Evolutionary conservation across 2,797 vertebrate genomes (phyloP), one percentile per base, ranked within the genome.

Genomic region (Chelidonichthys spinosus): DNA sequence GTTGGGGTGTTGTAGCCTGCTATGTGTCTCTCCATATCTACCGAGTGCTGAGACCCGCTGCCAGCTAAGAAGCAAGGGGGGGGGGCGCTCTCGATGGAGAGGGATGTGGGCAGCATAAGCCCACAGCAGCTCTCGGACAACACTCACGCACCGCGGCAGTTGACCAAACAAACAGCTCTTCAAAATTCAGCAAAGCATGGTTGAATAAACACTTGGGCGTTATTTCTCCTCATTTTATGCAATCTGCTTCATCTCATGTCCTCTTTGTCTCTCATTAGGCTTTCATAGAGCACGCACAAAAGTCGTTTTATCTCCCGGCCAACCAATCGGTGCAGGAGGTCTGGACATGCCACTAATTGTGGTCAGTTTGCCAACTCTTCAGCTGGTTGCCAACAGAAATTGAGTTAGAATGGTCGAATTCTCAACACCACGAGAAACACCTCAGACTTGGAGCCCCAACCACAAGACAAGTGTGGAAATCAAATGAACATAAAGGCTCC

Each of bases 11-110:
- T 85, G 83, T 63, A 70, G 85, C 74, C 83, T 80, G 89, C 86
- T 90, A 85, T 88, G 87, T 90, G 78, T 90, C 81, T 76, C 76
- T 79, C 70, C 78, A 78, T 80, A 87, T 85, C 83, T 79, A 84
- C 75, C 50, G 79, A 85, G 86, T 25, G 63, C 61, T 87, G 72
- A 80, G 81, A 70, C 72, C 74, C 25, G 35, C 76, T 88, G 85
- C 85, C 89, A 90, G 88, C 77, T 11, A 66, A 79, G 80, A 83
- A 88, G 79, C 69, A 50, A 42, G 85, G 74, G 80, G 33, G 56
- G 81, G 85, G 73, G 52, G 52, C 52, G 9, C 79, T 83, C 83
- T 86, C 76, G 0, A 63, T 37, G 54, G 89, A 84, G 79, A 69
- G 56, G 64, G 69, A 82, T 84, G 85, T 82, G 84, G 77, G 81